Evolutionary conservation across 2,888 invertebrate species (phyloP).

Genomic region (Anthrax anthrax): DNA sequence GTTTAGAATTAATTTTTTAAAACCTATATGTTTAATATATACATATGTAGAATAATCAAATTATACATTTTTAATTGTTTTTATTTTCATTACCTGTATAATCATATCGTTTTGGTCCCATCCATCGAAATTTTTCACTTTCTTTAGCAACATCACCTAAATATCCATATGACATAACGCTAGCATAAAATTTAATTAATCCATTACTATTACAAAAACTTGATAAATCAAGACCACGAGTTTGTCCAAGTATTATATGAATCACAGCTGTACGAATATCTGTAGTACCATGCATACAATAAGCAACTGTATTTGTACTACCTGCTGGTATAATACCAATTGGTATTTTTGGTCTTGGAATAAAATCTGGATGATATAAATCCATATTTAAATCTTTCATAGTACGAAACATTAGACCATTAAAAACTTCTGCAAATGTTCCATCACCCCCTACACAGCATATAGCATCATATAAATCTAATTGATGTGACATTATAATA

Average conservation of each 20-base stretch:
- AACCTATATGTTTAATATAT: conserved; percentile 30
- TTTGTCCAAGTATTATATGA: conserved; percentile 65
- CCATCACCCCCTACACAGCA: conserved; percentile 80
- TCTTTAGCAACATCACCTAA: conserved; percentile 68
- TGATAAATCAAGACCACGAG: conserved; percentile 58
- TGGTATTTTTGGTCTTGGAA: conserved; percentile 34
- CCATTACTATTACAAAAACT: conserved; percentile 49
- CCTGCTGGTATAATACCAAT: conserved; percentile 51
- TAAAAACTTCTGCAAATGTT: conserved; percentile 66
- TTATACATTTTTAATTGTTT: not conserved
- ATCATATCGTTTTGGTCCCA: conserved; percentile 73
- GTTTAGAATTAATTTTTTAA: conserved; percentile 47
- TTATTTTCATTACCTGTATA: conserved; percentile 43
- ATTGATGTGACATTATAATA: conserved; percentile 40
- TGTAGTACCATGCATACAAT: conserved; percentile 62
- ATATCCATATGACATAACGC: conserved; percentile 71
- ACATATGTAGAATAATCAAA: not conserved
- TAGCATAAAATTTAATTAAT: conserved; percentile 52
- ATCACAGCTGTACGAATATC: conserved; percentile 69
- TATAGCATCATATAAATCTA: conserved; percentile 50
- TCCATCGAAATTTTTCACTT: conserved; percentile 69
- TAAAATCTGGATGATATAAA: conserved; percentile 21
- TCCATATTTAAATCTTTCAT: conserved; percentile 26
- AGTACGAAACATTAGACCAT: conserved; percentile 51
- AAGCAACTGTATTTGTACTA: conserved; percentile 65